A percentile compares a stretch with the other conserved stretches of the same genome.
phyloP scores from a whole-genome alignment of 2,888 invertebrate genomes.

The Nomada fucata region DNA sequence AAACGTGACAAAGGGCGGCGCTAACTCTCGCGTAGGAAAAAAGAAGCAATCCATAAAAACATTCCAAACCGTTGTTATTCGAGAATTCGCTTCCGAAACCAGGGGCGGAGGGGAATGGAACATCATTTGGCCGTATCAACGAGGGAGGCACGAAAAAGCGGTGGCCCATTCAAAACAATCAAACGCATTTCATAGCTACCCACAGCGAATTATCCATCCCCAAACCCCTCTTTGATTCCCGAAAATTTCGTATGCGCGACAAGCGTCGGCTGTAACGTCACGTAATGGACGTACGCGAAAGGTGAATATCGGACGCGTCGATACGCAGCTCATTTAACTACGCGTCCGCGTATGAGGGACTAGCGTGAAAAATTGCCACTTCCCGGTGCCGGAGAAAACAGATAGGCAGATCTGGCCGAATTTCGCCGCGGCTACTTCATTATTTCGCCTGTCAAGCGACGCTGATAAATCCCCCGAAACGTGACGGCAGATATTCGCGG shows the following conservation, averaged over 20 bases:
- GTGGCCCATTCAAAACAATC: constrained; percentile 26
- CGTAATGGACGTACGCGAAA: constrained; percentile 35
- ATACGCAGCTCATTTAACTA: constrained; percentile 46
- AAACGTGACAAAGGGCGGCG: too few relatives aligned
- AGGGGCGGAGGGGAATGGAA: neutral
- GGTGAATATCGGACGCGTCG: constrained; percentile 23
- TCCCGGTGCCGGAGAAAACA: neutral
- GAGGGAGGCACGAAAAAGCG: neutral
- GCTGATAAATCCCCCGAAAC: constrained; percentile 53
- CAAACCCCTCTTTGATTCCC: too few relatives aligned
- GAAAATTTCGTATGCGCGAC: constrained; percentile 33
- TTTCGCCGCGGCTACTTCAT: constrained; percentile 52
- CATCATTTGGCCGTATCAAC: constrained; percentile 14
- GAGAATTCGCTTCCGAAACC: neutral
- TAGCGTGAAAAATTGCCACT: constrained; percentile 12
- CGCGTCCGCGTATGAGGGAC: neutral
- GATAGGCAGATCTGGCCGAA: constrained; percentile 28
- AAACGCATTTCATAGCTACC: constrained; percentile 4
- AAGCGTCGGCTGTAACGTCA: constrained; percentile 10
- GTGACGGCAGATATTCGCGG: constrained; percentile 51
- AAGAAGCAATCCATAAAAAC: too few relatives aligned
- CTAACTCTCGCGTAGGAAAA: too few relatives aligned
- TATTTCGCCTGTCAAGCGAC: constrained; percentile 55
- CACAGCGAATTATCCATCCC: neutral
- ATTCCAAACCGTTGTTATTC: too few relatives aligned